Base-by-base conservation (phyloP, 2,888 invertebrate species). In the Stenotaenia linearis region DNA sequence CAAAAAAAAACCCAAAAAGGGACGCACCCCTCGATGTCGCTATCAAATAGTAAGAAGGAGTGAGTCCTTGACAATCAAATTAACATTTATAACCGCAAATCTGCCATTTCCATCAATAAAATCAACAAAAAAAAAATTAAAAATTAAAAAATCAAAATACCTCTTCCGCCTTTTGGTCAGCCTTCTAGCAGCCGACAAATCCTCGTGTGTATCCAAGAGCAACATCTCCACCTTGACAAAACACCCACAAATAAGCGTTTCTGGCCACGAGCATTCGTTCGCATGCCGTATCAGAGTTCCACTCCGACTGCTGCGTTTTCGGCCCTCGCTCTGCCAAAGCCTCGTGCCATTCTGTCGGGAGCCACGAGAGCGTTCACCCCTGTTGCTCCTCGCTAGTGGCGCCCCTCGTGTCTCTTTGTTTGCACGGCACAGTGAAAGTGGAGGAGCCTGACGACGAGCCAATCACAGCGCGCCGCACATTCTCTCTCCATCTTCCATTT, bases 331-430 rank as follows among this genome's bases (percentile, higher is more conserved):
- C 25, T 61, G 61, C 61, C 61, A 61, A 23, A 25, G 61, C 61
- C 61, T 61, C 61, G 61, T 61, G 61, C 61, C 61, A 61, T 61
- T 61, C 61, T 61, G 61, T 61, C 61, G 61, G 61, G 61, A 61
- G 61, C 61, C 61, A 61, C 61, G 23, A 61, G 61, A 61, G 61
- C 61, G 28, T 61, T 61, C 61, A 61, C 61, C 61, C 61, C 61
- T 61, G 61, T 61, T 61, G 61, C 61, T 61, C 61, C 61, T 61
- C 61, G 61, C 61, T 61, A 25, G 61, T 61, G 61, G 61, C 61
- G 61, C 61, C 61, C 61, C 61, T 61, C 61, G 61, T 61, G 61
- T 61, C 61, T 25, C 61, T 61, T 61, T 61, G 61, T 61, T 61
- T 61, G 61, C 32, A 4, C 32, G 9, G 61, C 23, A 25, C 23